A percentile compares a stretch with the other conserved stretches of the same genome.
Evolutionary conservation across 2,113 vertebrate species (phyloP).

Genomic region (Istiophorus platypterus): DNA sequence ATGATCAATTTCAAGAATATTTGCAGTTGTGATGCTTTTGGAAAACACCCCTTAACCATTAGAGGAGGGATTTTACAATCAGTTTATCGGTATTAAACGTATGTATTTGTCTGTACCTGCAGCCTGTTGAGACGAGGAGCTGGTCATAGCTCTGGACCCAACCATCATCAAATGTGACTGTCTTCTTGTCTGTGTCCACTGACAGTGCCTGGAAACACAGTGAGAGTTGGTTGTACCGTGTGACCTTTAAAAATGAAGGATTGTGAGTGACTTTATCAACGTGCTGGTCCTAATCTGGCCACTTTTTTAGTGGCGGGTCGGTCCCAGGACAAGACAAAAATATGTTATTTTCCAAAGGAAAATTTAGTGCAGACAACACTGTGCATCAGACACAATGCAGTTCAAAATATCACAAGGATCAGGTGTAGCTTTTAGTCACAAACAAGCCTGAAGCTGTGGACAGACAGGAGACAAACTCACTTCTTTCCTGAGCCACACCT

Average conservation of each 20-base stretch:
- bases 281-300: no score
- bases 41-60: no score
- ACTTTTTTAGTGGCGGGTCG: no score
- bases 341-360: no score
- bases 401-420: neutral
- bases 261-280: neutral
- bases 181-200: conserved; percentile 84
- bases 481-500: conserved; percentile 87
- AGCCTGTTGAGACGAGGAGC: conserved; percentile 88
- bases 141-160: conserved; percentile 84
- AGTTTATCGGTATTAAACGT: no score
- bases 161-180: conserved; percentile 82
- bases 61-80: no score
- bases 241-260: neutral
- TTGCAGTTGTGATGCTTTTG: no score
- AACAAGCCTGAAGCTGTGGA: neutral
- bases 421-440: neutral
- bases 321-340: neutral
- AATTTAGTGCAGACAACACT: neutral
- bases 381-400: neutral
- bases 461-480: conserved; percentile 65
- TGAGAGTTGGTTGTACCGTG: neutral
- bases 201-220: conserved; percentile 80
- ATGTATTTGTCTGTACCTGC: conserved; percentile 78
- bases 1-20: no score